A percentile compares a stretch with the other conserved stretches of the same genome.
Conservation (phyloP, 2,797 vertebrate genomes). For the Carapus acus region DNA sequence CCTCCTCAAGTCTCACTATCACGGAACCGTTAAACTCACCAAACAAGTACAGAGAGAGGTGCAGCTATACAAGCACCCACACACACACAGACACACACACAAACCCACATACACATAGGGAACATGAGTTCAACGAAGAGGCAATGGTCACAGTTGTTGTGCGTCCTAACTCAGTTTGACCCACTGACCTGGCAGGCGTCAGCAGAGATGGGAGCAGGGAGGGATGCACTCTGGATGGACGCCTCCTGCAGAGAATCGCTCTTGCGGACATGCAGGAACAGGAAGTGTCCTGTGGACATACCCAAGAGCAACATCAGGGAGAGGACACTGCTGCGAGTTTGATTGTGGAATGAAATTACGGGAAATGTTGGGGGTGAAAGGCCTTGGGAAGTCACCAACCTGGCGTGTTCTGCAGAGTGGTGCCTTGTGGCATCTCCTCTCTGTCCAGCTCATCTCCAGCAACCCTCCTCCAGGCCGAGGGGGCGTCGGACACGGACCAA, state of each 20-base stretch:
- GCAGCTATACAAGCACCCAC: too few species aligned
- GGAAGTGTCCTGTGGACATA: constrained; percentile 84
- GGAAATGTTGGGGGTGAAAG: background rate
- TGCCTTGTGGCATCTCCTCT: constrained; percentile 61
- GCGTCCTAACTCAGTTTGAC: background rate
- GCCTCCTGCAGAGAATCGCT: constrained; percentile 55
- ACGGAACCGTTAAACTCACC: constrained; percentile 81
- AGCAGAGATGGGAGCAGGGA: constrained; percentile 69
- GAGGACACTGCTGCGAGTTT: too few species aligned
- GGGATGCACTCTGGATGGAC: constrained; percentile 66
- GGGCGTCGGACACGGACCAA: constrained; percentile 71
- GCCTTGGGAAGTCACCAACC: constrained; percentile 65
- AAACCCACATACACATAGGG: constrained; percentile 34
- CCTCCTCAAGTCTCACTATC: constrained; percentile 74
- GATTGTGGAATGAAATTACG: background rate
- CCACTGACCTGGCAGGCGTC: constrained; percentile 74
- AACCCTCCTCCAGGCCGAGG: constrained; percentile 69
- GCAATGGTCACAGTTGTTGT: background rate
- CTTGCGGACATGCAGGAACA: constrained; percentile 74
- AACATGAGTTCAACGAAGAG: background rate
- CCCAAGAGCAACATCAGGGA: too few species aligned
- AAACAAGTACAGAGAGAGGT: constrained; percentile 77
- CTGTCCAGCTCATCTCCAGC: constrained; percentile 61
- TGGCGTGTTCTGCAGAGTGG: constrained; percentile 70
- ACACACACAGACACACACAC: too few species aligned